Conservation (phyloP, 1,140 invertebrate genomes). For the Micrasema longulum region DNA sequence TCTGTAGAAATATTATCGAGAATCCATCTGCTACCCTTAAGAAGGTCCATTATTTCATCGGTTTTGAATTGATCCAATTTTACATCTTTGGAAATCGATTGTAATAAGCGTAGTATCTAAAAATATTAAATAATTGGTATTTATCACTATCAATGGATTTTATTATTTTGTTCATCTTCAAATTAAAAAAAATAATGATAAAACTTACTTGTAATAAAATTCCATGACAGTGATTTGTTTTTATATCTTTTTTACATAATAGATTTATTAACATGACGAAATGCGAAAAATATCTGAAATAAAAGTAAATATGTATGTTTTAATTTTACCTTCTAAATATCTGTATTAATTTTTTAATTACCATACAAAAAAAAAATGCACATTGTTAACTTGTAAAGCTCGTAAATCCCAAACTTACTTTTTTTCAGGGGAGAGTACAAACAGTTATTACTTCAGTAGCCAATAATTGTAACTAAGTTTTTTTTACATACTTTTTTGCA, state of each 20-base stretch:
- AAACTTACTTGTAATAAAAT: constrained; percentile 62
- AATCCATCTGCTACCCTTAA: constrained; percentile 42
- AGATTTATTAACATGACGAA: constrained; percentile 56
- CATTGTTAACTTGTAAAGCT: too few species aligned
- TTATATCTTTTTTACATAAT: constrained; percentile 53
- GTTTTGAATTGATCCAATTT: constrained; percentile 19
- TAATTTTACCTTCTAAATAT: too few species aligned
- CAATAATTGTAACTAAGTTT: too few species aligned
- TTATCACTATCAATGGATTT: background rate
- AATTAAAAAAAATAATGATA: background rate
- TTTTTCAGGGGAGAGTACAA: too few species aligned
- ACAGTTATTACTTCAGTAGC: too few species aligned
- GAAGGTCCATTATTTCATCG: background rate
- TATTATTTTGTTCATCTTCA: background rate
- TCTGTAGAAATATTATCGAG: constrained; percentile 24
- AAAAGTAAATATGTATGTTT: too few species aligned
- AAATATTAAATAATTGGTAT: constrained; percentile 30
- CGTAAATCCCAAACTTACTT: too few species aligned
- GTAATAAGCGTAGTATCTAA: constrained; percentile 46
- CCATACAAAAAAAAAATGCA: too few species aligned
- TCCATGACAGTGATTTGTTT: constrained; percentile 64
- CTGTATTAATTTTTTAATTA: too few species aligned
- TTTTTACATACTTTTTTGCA: too few species aligned
- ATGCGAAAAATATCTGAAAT: constrained; percentile 59
- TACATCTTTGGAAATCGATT: constrained; percentile 32